Evolutionary conservation across 2,797 vertebrate genomes (phyloP).

Genomic region (Pseudomugil gertrudae): DNA sequence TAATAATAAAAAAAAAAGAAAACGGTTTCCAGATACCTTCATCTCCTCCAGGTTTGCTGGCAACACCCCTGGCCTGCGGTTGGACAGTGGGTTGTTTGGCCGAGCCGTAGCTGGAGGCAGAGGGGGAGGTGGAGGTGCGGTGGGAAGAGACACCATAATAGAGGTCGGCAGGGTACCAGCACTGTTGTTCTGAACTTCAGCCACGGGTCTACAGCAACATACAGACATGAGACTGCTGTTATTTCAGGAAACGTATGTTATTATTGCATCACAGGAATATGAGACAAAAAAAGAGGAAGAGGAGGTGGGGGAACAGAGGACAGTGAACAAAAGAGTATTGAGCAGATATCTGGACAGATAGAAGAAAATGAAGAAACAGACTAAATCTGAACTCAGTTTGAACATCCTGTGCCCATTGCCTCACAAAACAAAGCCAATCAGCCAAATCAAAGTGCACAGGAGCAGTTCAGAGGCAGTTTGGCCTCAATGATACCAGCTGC

Average conservation of each 20-base stretch:
- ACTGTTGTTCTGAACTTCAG: slow-evolving; percentile 85
- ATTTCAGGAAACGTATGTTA: slow-evolving; percentile 2
- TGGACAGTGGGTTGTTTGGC: slow-evolving; percentile 78
- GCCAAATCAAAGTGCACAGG: slow-evolving; percentile 39
- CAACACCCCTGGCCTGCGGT: slow-evolving; percentile 89
- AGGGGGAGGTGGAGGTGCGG: slow-evolving; percentile 61
- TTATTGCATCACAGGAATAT: slow-evolving; percentile 5
- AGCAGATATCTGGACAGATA: slow-evolving; percentile 11
- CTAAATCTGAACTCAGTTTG: slow-evolving; percentile 35
- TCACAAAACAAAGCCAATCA: slow-evolving; percentile 59
- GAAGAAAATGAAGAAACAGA: slow-evolving; percentile 34
- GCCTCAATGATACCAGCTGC: slow-evolving; percentile 54
- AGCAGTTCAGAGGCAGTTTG: slow-evolving; percentile 54
- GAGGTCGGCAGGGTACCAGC: slow-evolving; percentile 79
- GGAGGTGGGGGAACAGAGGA: not conserved
- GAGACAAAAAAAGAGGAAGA: slow-evolving; percentile 24
- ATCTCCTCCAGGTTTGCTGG: slow-evolving; percentile 95
- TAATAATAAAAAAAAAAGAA: not conserved
- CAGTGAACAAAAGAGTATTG: slow-evolving; percentile 20
- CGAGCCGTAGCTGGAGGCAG: slow-evolving; percentile 66
- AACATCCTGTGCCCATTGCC: slow-evolving; percentile 33
- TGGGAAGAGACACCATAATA: slow-evolving; percentile 81
- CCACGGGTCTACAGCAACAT: slow-evolving; percentile 81
- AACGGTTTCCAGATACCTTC: slow-evolving; percentile 84
- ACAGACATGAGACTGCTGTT: slow-evolving; percentile 17